Conservation (phyloP, 1,140 invertebrate genomes). For the Idris sp. region DNA sequence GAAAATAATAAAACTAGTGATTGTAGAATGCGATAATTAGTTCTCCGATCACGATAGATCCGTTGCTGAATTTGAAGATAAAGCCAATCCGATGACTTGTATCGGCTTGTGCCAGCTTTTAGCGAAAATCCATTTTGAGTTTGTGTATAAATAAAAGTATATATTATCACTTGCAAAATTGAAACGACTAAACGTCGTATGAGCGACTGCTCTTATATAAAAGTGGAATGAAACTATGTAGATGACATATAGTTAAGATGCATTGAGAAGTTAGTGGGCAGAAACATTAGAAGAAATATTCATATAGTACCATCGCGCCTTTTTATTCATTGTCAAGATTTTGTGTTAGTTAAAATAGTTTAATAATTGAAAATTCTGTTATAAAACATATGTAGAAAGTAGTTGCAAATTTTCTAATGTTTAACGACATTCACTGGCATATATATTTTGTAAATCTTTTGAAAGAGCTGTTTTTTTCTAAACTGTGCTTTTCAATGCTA, state of each 20-base stretch:
- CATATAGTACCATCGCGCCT: slow-evolving; percentile 36
- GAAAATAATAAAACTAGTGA: background rate
- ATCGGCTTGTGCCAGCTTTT: slow-evolving; percentile 54
- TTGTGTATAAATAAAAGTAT: slow-evolving; percentile 46
- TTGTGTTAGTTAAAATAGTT: no score
- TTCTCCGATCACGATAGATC: slow-evolving; percentile 19
- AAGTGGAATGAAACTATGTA: slow-evolving; percentile 40
- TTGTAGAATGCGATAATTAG: slow-evolving; percentile 3
- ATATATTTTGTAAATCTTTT: no score
- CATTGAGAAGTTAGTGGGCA: slow-evolving; percentile 43
- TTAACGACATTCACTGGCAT: no score
- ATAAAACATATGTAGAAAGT: no score
- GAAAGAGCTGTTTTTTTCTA: no score
- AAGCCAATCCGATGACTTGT: slow-evolving; percentile 50
- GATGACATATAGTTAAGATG: slow-evolving; percentile 27
- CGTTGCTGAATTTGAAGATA: slow-evolving; percentile 41
- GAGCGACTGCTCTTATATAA: slow-evolving; percentile 32
- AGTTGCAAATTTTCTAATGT: no score
- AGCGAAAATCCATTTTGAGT: slow-evolving; percentile 47
- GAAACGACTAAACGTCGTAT: slow-evolving; percentile 40
- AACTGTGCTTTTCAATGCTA: no score
- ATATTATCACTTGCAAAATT: slow-evolving; percentile 42
- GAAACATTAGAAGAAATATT: slow-evolving; percentile 25
- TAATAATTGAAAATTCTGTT: no score
- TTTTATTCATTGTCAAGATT: no score